A percentile compares a stretch with the other conserved stretches of the same genome.
phyloP scores from a whole-genome alignment of 2,113 vertebrate species.

The Triplophysa rosa region DNA sequence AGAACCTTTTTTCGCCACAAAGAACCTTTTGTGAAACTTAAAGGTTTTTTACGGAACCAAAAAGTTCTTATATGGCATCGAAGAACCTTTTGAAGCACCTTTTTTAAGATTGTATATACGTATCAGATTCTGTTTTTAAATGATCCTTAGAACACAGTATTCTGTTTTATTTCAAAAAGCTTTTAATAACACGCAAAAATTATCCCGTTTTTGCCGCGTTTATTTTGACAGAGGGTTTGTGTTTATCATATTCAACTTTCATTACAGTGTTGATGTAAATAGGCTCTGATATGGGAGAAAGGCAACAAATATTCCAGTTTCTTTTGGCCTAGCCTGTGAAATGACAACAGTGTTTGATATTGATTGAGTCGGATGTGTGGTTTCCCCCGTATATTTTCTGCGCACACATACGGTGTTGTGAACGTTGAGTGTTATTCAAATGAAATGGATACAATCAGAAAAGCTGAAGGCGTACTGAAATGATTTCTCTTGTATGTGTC shows the following conservation, averaged over 20 bases:
- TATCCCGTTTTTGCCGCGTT: background rate
- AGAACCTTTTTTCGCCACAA: too few species aligned
- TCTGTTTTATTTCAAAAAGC: too few species aligned
- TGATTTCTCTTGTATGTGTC: background rate
- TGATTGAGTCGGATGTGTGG: conserved; percentile 11
- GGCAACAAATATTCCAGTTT: background rate
- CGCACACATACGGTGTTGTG: background rate
- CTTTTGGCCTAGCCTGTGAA: background rate
- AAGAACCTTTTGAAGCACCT: too few species aligned
- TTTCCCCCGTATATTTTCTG: background rate
- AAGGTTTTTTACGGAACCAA: too few species aligned
- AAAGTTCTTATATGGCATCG: too few species aligned
- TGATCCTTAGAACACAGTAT: too few species aligned
- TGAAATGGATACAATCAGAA: conserved; percentile 11
- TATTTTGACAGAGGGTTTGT: background rate
- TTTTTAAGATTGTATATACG: too few species aligned
- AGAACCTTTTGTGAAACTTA: too few species aligned
- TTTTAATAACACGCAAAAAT: too few species aligned
- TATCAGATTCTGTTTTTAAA: too few species aligned
- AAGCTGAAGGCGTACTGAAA: conserved; percentile 2
- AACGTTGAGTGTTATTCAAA: conserved; percentile 25
- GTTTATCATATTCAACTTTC: background rate
- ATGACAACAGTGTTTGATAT: conserved; percentile 19
- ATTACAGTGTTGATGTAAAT: background rate
- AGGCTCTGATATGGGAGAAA: background rate